A percentile compares a stretch with the other conserved stretches of the same genome.
phyloP scores from a whole-genome alignment of 1,140 invertebrate genomes.

The Thereuonema tuberculata region DNA sequence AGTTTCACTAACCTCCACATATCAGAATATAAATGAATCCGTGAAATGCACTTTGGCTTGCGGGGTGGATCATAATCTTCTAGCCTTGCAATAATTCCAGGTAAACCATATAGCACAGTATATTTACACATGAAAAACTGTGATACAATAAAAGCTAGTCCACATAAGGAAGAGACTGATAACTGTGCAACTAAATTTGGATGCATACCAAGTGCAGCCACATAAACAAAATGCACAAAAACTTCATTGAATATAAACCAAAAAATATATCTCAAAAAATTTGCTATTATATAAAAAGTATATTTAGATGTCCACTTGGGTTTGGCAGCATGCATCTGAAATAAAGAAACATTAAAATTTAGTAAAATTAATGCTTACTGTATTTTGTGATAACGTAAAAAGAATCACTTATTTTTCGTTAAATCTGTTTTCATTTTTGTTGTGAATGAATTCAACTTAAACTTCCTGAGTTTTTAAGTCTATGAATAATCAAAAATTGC shows the following conservation, averaged over 20 bases:
- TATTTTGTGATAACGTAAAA: too few species aligned
- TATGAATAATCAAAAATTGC: too few species aligned
- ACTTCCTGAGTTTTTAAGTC: too few species aligned
- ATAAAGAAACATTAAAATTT: too few species aligned
- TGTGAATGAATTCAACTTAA: too few species aligned
- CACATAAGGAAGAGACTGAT: slow-evolving; percentile 57
- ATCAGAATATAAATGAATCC: slow-evolving; percentile 81
- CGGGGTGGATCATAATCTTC: slow-evolving; percentile 62
- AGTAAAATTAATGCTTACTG: too few species aligned
- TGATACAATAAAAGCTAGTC: slow-evolving; percentile 69
- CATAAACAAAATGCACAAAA: slow-evolving; percentile 60
- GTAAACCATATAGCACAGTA: slow-evolving; percentile 69
- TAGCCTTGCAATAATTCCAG: slow-evolving; percentile 50
- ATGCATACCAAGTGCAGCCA: slow-evolving; percentile 52
- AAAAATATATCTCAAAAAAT: slow-evolving; percentile 47
- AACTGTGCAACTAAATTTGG: slow-evolving; percentile 38
- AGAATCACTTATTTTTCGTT: too few species aligned
- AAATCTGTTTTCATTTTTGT: too few species aligned
- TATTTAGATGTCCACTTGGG: slow-evolving; percentile 28
- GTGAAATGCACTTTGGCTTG: slow-evolving; percentile 70
- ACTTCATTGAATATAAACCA: slow-evolving; percentile 58
- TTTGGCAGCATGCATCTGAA: background rate
- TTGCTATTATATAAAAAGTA: slow-evolving; percentile 33
- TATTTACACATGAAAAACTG: slow-evolving; percentile 86
- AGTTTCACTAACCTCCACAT: slow-evolving; percentile 73